Base-by-base conservation (phyloP, 2,113 vertebrate genomes). In the Pomatostomus ruficeps region DNA sequence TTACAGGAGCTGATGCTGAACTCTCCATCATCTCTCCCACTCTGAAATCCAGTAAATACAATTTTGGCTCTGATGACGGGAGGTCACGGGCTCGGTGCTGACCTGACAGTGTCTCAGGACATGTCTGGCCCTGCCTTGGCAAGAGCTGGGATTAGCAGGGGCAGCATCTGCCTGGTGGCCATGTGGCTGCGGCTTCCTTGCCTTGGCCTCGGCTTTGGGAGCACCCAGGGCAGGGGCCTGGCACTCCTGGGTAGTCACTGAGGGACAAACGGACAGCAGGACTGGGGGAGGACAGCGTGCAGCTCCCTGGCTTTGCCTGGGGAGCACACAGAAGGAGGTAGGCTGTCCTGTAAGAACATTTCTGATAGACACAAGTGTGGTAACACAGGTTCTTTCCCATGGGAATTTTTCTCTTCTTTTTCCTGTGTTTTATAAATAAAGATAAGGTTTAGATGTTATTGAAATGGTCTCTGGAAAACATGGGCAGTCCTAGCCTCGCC, bases 211-310 rank as follows among this genome's bases (percentile, higher is more conserved):
- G 0, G 0, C 38, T 74, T 42, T 12, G 35, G 24, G 23, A 52
- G 5, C 1, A 3, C 6, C 23, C 2, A 0, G 10, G 14, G 24
- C 25, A 22, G 15, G 29, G 14, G 14, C 18, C 23, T 73, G 59
- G 31, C 21, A 65, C 11, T 21, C 35, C 10, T 22, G 1, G 1
- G 0, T 9, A 12, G 38, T 48, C 36, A 12, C 52, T 43, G 46
- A 1, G 0, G 43, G 42, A 28, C 23, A 67, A 10, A 57, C 22
- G 48, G 18, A 12, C 55, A 5, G 3, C 0, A 1, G 26, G 29
- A 12, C 49, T 61, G 23, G 5, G 5, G 19, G 3, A 52, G 20
- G 12, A 12, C 49, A 38, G 45, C 0, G 0, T 59, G 45, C 0
- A 0, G 14, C 45, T 75, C n/a, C n/a, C 52, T n/a, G 6, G 9